Evolutionary conservation across 2,888 invertebrate species (phyloP), one percentile per base, ranked within the genome.

Genomic region (Diarsia rubi): DNA sequence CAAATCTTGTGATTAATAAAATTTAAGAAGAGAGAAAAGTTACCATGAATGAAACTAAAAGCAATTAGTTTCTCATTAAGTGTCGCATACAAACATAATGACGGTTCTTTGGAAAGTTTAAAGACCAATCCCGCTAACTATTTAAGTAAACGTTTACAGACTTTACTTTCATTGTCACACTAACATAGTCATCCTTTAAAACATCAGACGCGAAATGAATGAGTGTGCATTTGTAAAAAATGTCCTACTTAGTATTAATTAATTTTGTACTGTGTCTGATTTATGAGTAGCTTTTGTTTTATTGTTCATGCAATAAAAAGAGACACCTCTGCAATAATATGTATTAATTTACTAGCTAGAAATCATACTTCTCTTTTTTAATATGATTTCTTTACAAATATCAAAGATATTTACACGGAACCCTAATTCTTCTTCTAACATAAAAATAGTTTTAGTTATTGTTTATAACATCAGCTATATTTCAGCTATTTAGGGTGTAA

Each of bases 41-140:
- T 11, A 5, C 19, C 31, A 21, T 54, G 24, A 54, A 54, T n/a
- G 44, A 54, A 65, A 66, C 42, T 65, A 42, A 47, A 80, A 54
- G 54, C 16, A 57, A 21, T 68, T 45, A 27, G 4, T 27, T 19
- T 57, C 27, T 31, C 16, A 44, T 49, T 63, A 64, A 47, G 42
- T 14, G 49, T 47, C n/a, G 44, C 63, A 57, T 42, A 49, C 37
- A 47, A 49, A 80, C 8, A 31, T 57, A 66, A 68, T 68, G 49
- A 52, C 24, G 6, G 31, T 63, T 73, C 52, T 68, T 81, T 75
- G 9, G 67, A 69, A 74, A 84, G 81, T 45, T 47, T 31, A 42
- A 67, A 37, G 44, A 37, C 44, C 11, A 65, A 64, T 19, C 2
- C 21, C 3, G 31, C 42, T 80, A 31, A 80, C 69, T 59, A 57